Conservation (phyloP, 2,888 invertebrate species). For the Eueremaeus valkanovi region DNA sequence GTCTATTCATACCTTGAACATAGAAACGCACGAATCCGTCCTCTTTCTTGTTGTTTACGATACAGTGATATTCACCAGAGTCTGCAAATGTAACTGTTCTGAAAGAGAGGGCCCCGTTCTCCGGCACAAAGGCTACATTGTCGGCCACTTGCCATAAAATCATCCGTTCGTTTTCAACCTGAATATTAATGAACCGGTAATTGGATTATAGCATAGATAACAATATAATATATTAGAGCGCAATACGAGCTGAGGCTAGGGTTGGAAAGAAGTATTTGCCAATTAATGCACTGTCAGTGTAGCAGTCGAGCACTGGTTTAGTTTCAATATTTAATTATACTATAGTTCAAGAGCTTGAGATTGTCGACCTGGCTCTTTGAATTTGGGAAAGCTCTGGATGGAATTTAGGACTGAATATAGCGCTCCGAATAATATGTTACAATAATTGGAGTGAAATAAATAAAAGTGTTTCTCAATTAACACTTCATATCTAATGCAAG, state of each 20-base stretch:
- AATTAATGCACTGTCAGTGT: too few relatives aligned
- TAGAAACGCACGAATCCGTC: conserved; percentile 42
- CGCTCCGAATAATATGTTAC: too few relatives aligned
- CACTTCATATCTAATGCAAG: neutral
- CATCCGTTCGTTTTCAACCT: conserved; percentile 41
- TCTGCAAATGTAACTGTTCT: conserved; percentile 44
- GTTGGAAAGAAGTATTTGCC: too few relatives aligned
- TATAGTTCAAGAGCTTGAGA: too few relatives aligned
- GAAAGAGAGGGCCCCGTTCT: conserved; percentile 44
- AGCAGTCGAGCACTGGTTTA: too few relatives aligned
- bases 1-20: conserved; percentile 45
- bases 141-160: conserved; percentile 45
- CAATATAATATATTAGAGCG: neutral
- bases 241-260: too few relatives aligned
- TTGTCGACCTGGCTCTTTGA: too few relatives aligned
- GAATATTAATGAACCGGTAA: neutral
- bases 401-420: too few relatives aligned
- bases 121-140: conserved; percentile 44
- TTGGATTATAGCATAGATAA: neutral
- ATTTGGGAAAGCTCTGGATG: too few relatives aligned
- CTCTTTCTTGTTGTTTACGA: conserved; percentile 45
- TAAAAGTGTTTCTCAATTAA: conserved; percentile 25
- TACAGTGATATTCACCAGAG: conserved; percentile 46
- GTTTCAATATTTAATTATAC: too few relatives aligned
- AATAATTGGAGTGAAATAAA: too few relatives aligned